Conservation (phyloP, 2,113 vertebrate genomes). For the Rhodinocichla rosea region DNA sequence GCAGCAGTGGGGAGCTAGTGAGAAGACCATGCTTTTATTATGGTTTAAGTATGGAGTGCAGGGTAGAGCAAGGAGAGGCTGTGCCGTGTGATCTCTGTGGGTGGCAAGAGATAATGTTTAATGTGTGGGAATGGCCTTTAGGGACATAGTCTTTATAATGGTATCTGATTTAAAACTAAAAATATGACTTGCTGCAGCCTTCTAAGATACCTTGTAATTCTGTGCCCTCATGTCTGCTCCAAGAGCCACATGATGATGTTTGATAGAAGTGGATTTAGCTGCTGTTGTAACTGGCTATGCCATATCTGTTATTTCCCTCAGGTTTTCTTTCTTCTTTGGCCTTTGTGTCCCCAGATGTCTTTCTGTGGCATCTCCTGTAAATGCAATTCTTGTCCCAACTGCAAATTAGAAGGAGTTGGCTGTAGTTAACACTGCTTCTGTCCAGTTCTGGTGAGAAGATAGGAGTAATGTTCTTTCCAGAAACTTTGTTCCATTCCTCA, state of each 20-base stretch:
- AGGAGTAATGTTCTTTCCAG: neutral
- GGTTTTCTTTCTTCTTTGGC: neutral
- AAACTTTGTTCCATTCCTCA: neutral
- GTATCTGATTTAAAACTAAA: constrained; percentile 47
- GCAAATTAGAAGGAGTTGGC: neutral
- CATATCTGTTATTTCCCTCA: neutral
- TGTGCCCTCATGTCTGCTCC: neutral
- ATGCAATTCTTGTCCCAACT: neutral
- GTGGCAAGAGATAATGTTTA: constrained; percentile 25
- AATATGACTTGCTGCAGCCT: neutral
- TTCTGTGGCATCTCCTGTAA: neutral
- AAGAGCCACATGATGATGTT: neutral
- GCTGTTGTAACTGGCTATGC: neutral
- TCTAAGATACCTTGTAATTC: neutral
- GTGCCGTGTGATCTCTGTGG: neutral
- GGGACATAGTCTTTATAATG: constrained; percentile 4
- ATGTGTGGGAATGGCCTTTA: constrained; percentile 23
- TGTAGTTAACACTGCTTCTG: neutral
- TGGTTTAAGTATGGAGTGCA: neutral
- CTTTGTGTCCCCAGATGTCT: neutral
- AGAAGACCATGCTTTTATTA: neutral
- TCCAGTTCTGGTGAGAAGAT: neutral
- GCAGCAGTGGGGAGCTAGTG: neutral
- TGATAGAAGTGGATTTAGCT: neutral
- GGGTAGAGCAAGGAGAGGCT: neutral